A percentile compares a stretch with the other conserved stretches of the same genome.
phyloP scores from a whole-genome alignment of 2,888 invertebrate species.

The Chalcis sispes region DNA sequence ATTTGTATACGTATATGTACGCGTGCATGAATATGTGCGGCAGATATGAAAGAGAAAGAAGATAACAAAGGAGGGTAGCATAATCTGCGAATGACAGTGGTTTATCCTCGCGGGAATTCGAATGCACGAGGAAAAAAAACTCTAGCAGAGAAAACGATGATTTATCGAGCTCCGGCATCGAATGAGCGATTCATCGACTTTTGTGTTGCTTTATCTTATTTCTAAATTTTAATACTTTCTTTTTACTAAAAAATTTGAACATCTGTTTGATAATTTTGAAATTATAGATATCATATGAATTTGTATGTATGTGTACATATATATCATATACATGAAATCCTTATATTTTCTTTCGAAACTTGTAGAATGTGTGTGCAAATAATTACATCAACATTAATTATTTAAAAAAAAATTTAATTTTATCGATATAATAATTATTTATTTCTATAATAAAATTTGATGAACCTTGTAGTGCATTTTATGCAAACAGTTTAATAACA shows the following conservation, averaged over 20 bases:
- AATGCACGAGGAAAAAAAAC: constrained; percentile 22
- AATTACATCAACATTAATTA: too few relatives aligned
- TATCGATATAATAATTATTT: too few relatives aligned
- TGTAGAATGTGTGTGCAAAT: too few relatives aligned
- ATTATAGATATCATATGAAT: too few relatives aligned
- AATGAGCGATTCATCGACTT: constrained; percentile 52
- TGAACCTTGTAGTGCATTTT: too few relatives aligned
- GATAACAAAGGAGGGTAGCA: constrained; percentile 51
- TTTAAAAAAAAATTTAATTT: too few relatives aligned
- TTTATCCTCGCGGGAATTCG: constrained; percentile 56
- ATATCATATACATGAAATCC: too few relatives aligned
- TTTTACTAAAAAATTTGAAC: neutral
- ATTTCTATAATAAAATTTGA: too few relatives aligned
- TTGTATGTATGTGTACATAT: too few relatives aligned
- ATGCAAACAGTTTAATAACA: too few relatives aligned
- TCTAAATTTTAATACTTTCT: constrained; percentile 50
- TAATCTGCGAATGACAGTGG: constrained; percentile 58
- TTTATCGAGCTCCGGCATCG: constrained; percentile 51
- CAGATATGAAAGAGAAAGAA: constrained; percentile 34
- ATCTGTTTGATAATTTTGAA: constrained; percentile 31
- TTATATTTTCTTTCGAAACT: too few relatives aligned
- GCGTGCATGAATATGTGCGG: constrained; percentile 44
- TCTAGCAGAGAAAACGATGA: constrained; percentile 50
- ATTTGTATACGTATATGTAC: neutral
- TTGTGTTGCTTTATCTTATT: constrained; percentile 21